A percentile compares a stretch with the other conserved stretches of the same genome.
These are phyloP conservation scores for Solea senegalensis DNA, from an alignment of 2,113 vertebrate genomes.

Conservation along the genomic window DNA sequence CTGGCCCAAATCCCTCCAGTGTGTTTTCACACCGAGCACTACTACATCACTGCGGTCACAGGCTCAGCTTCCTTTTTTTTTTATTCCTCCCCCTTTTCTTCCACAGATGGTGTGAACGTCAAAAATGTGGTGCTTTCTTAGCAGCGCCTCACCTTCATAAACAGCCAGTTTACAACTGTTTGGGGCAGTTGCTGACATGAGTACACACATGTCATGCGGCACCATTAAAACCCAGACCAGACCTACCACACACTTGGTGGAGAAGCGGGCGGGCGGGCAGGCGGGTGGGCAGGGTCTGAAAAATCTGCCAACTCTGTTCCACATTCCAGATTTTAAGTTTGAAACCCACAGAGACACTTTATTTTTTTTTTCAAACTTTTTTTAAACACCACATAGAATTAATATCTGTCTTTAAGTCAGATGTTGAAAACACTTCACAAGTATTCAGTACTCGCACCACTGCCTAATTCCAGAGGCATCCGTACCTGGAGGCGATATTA, in stretches of 20 bases:
- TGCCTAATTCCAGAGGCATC: not conserved
- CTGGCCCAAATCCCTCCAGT: conserved; percentile 19
- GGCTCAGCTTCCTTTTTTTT: not conserved
- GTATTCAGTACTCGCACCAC: not conserved
- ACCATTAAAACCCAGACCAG: conserved; percentile 72
- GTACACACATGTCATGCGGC: conserved; percentile 70
- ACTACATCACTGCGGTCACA: conserved; percentile 15
- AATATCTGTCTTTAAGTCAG: not conserved
- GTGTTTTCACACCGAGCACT: conserved; percentile 42
- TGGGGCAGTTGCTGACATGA: conserved; percentile 73
- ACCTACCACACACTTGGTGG: conserved; percentile 65
- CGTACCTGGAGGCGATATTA: not conserved
- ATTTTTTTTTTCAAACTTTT: conserved; percentile 20
- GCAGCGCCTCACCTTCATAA: conserved; percentile 75
- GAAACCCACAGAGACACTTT: conserved; percentile 39
- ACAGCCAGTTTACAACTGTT: conserved; percentile 79
- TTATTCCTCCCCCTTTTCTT: conserved; percentile 5
- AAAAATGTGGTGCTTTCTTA: conserved; percentile 57
- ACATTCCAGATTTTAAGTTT: conserved; percentile 43
- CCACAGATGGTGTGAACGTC: conserved; percentile 72
- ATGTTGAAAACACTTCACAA: not conserved
- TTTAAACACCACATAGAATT: not conserved
- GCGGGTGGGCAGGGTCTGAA: conserved; percentile 14
- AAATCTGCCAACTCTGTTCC: conserved; percentile 32
- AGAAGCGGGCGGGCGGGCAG: conserved; percentile 15